Evolutionary conservation across 2,888 invertebrate species (phyloP), one percentile per base, ranked within the genome.

Genomic region (Archips xylosteana): DNA sequence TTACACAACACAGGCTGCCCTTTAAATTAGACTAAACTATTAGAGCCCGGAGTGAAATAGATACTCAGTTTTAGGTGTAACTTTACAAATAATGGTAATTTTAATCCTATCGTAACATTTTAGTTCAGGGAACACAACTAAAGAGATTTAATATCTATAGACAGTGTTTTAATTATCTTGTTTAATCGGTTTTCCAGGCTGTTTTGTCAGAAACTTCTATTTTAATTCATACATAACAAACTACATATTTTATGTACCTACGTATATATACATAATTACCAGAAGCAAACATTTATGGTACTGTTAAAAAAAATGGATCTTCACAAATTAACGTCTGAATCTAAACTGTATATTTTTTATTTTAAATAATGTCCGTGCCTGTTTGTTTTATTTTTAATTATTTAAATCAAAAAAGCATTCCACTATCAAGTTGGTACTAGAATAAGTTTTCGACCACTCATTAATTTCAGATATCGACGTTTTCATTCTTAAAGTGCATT

Each of bases 1-100:
- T 84, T 83, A 75, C 84, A 79, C 78, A 83, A 85, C 54, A 60
- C 71, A 71, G 51, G 42, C 60, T 71, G 65, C 49, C 65, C 66
- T 71, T 66, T 54, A 45, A 51, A 71, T 71, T 67, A 71, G 61
- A n/a, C 67, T 39, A 62, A 45, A 61, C 51, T 42, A 42, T 61
- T 45, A 61, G 39, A 45, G 62, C 32, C 49, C 15, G 61, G 13
- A 60, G 45, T 51, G 60, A 59, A 59, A 59, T 32, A 34, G 45
- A 57, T 57, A 57, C 32, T 59, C 36, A 4, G 62, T 47, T 47
- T 71, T 49, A 32, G 32, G 57, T 57, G 57, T 57, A 54, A 23
- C 6, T 57, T 57, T 57, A 32, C 57, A 32, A 4, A 32, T 32
- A 10, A 32, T 12, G 57, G 32, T 10, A 12, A 12, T 57, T 57